Percentiles rank a stretch among this genome's conserved stretches.
Evolutionary conservation across 2,888 invertebrate genomes (phyloP).

Genomic region (Brenthis daphne): DNA sequence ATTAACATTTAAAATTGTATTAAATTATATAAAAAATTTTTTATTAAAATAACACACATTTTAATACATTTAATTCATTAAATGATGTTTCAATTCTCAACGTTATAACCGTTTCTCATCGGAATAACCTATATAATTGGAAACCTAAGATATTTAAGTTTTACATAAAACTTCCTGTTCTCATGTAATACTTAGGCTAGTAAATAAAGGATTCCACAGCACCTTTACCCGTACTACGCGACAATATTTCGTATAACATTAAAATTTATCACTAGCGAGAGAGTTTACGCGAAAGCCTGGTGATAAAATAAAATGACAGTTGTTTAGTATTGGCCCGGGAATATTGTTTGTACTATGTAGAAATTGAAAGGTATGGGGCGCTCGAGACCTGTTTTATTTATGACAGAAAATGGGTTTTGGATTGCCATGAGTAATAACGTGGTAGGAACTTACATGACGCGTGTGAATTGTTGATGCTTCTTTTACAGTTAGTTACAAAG

Average conservation of each 20-base stretch:
- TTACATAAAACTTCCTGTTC: no score
- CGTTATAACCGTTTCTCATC: no score
- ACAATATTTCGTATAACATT: conserved; percentile 77
- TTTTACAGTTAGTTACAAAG: conserved; percentile 23
- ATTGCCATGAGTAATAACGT: conserved; percentile 65
- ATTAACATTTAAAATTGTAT: no score
- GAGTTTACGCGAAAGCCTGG: conserved; percentile 75
- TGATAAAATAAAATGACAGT: conserved; percentile 82
- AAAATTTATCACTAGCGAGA: conserved; percentile 77
- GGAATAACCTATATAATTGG: no score
- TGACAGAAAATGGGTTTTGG: conserved; percentile 75
- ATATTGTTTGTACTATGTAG: conserved; percentile 68
- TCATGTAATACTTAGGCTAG: conserved; percentile 6
- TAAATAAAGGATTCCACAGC: conserved; percentile 35
- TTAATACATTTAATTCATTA: no score
- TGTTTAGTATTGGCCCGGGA: conserved; percentile 79
- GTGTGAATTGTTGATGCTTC: conserved; percentile 38
- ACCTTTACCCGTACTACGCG: conserved; percentile 49
- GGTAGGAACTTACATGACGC: conserved; percentile 41
- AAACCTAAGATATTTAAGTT: no score
- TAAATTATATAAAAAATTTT: no score
- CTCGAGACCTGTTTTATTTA: conserved; percentile 77
- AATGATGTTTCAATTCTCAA: no score
- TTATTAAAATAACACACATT: no score
- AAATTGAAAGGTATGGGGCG: conserved; percentile 81